These are phyloP conservation scores for Grallaria varia DNA, from an alignment of 2,113 vertebrate genomes.

Conservation along the genomic window DNA sequence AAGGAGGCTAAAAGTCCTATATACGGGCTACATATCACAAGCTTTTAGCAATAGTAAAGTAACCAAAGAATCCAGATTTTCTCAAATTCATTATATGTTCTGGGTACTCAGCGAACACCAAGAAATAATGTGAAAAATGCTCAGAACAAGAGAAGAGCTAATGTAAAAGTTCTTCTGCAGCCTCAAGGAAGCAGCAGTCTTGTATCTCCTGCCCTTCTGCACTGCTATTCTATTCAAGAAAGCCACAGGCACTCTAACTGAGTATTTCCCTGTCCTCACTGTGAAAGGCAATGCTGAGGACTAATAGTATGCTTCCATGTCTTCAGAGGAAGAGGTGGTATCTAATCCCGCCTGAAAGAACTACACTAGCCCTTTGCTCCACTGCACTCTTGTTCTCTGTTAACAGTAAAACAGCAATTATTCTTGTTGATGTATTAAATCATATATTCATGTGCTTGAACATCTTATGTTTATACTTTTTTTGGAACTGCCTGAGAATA, in stretches of 20 bases:
- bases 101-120: background rate
- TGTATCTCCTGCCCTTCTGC: background rate
- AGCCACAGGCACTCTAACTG: background rate
- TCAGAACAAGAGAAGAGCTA: background rate
- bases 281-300: fast-evolving
- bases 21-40: background rate
- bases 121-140: background rate
- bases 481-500: background rate
- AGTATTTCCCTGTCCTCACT: background rate
- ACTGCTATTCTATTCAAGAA: background rate
- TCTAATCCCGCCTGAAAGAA: background rate
- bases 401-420: background rate
- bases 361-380: background rate
- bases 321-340: background rate
- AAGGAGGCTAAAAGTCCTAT: background rate
- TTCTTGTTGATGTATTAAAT: background rate
- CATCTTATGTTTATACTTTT: background rate
- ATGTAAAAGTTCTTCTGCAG: background rate
- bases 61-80: background rate
- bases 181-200: background rate
- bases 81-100: background rate
- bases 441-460: background rate
- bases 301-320: background rate
- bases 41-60: background rate
- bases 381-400: background rate